Conservation (phyloP, 2,797 vertebrate genomes). For the Fratercula arctica region DNA sequence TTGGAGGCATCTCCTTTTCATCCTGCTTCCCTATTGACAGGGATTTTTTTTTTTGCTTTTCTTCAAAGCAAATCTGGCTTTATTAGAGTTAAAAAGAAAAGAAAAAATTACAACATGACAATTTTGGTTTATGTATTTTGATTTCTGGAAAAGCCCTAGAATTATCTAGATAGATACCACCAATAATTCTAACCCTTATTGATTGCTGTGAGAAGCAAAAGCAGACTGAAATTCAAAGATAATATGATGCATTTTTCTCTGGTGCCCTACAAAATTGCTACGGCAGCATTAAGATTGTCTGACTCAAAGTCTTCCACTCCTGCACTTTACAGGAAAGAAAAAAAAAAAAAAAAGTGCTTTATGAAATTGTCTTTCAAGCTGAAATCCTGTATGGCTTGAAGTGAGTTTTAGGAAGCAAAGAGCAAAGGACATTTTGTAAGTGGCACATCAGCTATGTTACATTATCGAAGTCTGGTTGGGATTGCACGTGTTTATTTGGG, state of each 20-base stretch:
- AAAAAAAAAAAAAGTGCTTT: neutral
- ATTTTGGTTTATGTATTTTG: neutral
- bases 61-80: neutral
- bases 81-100: neutral
- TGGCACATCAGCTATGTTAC: neutral
- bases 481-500: neutral
- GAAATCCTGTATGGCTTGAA: neutral
- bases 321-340: neutral
- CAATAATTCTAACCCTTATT: slow-evolving; percentile 43
- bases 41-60: neutral
- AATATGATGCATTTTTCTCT: slow-evolving; percentile 43
- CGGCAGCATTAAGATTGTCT: neutral
- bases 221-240: slow-evolving; percentile 48
- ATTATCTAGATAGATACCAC: neutral
- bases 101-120: neutral
- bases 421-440: neutral
- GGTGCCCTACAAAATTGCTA: slow-evolving; percentile 43
- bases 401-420: neutral
- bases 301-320: neutral
- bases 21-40: neutral
- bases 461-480: neutral
- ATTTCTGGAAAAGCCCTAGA: slow-evolving; percentile 32
- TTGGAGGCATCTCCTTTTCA: neutral
- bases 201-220: slow-evolving; percentile 35
- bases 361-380: neutral